Evolutionary conservation across 2,113 vertebrate species (phyloP).

Genomic region (Sapajus apella): DNA sequence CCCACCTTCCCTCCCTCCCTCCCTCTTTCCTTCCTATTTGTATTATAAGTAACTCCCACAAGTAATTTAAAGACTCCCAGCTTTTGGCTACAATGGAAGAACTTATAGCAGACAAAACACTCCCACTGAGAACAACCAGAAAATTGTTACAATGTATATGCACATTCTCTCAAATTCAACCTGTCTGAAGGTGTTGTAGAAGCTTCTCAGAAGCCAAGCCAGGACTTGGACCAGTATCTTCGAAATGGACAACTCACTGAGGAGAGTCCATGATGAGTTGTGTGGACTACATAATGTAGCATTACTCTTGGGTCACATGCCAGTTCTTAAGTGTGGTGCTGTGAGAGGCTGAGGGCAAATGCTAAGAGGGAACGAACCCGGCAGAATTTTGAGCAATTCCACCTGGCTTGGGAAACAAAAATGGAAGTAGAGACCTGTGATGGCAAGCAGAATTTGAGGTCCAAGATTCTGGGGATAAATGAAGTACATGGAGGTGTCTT

Average conservation of each 20-base stretch:
- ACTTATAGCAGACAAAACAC: neutral
- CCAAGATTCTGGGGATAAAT: neutral
- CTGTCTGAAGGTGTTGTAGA: neutral
- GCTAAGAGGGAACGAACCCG: neutral
- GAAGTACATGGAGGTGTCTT: neutral
- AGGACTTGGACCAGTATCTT: neutral
- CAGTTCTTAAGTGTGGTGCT: neutral
- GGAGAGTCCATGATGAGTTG: too few relatives aligned
- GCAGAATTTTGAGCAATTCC: neutral
- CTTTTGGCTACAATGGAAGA: neutral
- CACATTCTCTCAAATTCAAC: neutral
- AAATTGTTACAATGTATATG: neutral
- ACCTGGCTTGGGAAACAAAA: neutral
- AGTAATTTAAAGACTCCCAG: neutral
- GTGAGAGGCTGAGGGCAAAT: neutral
- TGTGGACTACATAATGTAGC: too few relatives aligned
- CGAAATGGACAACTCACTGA: neutral
- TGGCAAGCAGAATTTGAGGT: neutral
- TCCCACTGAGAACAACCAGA: neutral
- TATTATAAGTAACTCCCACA: neutral
- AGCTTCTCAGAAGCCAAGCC: neutral
- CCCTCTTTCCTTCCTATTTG: neutral
- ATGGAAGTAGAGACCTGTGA: neutral
- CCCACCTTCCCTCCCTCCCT: too few relatives aligned
- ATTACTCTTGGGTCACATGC: neutral